phyloP scores from a whole-genome alignment of 2,888 invertebrate genomes.

The Ceratothoa steindachneri region DNA sequence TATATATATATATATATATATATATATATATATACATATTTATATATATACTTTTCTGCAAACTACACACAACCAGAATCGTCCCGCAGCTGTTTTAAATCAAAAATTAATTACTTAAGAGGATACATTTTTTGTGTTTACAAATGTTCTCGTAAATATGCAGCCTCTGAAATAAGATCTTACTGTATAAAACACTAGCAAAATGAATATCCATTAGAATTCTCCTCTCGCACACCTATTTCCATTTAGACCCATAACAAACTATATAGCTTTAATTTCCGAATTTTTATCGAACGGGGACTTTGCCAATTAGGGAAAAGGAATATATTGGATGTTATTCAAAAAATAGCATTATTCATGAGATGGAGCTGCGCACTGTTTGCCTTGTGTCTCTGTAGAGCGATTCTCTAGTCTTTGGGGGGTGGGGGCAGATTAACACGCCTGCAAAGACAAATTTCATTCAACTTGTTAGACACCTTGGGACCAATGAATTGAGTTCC shows the following conservation, averaged over 20 bases:
- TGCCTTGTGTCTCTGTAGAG: constrained; percentile 5
- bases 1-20: constrained; percentile 2
- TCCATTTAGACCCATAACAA: background rate
- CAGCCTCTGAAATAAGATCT: background rate
- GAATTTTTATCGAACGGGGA: background rate
- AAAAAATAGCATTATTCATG: constrained; percentile 12
- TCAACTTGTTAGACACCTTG: constrained; percentile 13
- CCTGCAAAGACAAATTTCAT: constrained; percentile 10
- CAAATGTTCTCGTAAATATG: background rate
- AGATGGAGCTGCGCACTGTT: constrained; percentile 6
- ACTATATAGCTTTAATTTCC: constrained; percentile 12
- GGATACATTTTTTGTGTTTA: background rate
- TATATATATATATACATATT: constrained; percentile 1
- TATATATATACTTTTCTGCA: background rate
- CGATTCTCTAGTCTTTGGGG: constrained; percentile 8
- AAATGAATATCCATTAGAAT: constrained; percentile 3
- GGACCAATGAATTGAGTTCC: background rate
- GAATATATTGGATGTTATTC: constrained; percentile 11
- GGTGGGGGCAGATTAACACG: constrained; percentile 12
- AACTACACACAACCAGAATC: no score
- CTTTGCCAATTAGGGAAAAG: constrained; percentile 12
- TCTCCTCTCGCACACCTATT: background rate
- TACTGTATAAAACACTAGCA: constrained; percentile 2
- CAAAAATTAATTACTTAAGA: background rate
- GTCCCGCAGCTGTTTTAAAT: no score